Conservation (phyloP, 1,140 invertebrate genomes). For the Coelopa frigida region DNA sequence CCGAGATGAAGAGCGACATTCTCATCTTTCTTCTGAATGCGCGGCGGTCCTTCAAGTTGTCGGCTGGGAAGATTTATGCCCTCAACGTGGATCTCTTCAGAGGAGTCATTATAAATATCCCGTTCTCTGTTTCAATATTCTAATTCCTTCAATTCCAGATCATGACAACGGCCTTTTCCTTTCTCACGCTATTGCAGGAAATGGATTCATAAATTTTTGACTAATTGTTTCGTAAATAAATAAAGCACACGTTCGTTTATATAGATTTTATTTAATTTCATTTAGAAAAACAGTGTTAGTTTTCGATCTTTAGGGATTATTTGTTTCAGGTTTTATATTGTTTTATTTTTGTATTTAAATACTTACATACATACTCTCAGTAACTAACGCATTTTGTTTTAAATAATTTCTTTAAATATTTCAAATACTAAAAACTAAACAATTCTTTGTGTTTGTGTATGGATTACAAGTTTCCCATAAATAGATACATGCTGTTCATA, state of each 20-base stretch:
- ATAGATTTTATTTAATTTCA: not conserved
- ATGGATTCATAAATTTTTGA: too few relatives aligned
- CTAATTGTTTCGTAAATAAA: slow-evolving; percentile 7
- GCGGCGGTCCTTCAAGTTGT: slow-evolving; percentile 23
- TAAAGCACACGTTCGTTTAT: not conserved
- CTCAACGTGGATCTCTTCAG: slow-evolving; percentile 34
- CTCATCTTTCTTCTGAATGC: slow-evolving; percentile 30
- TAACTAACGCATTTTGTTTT: too few relatives aligned
- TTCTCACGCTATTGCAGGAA: slow-evolving; percentile 34
- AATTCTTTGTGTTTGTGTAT: too few relatives aligned
- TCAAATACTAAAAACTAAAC: too few relatives aligned
- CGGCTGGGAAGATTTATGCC: slow-evolving; percentile 32
- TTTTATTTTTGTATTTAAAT: not conserved
- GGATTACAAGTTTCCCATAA: too few relatives aligned
- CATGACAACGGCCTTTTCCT: slow-evolving; percentile 39
- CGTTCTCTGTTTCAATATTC: not conserved
- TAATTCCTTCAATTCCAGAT: slow-evolving; percentile 20
- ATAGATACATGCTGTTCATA: too few relatives aligned
- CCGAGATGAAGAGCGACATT: slow-evolving; percentile 27
- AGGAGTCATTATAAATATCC: slow-evolving; percentile 19
- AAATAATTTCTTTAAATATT: too few relatives aligned
- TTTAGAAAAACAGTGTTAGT: not conserved
- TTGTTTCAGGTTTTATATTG: slow-evolving; percentile 2
- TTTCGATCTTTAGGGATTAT: slow-evolving; percentile 8
- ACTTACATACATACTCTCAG: too few relatives aligned